Percentiles rank a stretch among this genome's conserved stretches.
phyloP scores from a whole-genome alignment of 2,797 vertebrate species.

The Discoglossus pictus region DNA sequence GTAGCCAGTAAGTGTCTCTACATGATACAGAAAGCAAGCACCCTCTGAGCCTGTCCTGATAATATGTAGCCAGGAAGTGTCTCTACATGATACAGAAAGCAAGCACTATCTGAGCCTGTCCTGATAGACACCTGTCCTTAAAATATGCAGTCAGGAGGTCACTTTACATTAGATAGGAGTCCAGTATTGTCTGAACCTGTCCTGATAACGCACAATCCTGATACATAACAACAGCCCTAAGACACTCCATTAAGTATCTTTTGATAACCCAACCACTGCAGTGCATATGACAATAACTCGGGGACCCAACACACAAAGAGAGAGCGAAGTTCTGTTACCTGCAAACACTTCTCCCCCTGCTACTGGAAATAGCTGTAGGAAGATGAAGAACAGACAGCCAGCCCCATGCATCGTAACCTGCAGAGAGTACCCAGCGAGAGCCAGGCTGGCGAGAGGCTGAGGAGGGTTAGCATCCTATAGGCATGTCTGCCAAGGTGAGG shows the following conservation, averaged over 20 bases:
- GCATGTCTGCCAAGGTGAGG: conserved; percentile 36
- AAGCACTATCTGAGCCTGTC: conserved; percentile 5
- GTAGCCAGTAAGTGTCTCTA: too few species aligned
- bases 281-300: background rate
- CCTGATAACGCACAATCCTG: background rate
- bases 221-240: background rate
- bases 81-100: background rate
- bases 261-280: background rate
- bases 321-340: conserved; percentile 44
- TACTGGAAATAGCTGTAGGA: conserved; percentile 37
- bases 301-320: background rate
- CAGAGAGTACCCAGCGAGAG: conserved; percentile 35
- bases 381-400: conserved; percentile 27
- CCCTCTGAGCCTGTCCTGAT: conserved; percentile 1
- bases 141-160: background rate
- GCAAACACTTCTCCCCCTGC: conserved; percentile 41
- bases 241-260: background rate
- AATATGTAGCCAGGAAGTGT: background rate
- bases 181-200: conserved; percentile 5
- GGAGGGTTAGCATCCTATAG: conserved; percentile 37
- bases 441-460: conserved; percentile 17
- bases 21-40: too few species aligned
- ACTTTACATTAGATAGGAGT: too few species aligned
- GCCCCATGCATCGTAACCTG: conserved; percentile 41
- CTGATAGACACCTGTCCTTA: conserved; percentile 11